Evolutionary conservation across 2,797 vertebrate species (phyloP).

Genomic region (Falco berigora): DNA sequence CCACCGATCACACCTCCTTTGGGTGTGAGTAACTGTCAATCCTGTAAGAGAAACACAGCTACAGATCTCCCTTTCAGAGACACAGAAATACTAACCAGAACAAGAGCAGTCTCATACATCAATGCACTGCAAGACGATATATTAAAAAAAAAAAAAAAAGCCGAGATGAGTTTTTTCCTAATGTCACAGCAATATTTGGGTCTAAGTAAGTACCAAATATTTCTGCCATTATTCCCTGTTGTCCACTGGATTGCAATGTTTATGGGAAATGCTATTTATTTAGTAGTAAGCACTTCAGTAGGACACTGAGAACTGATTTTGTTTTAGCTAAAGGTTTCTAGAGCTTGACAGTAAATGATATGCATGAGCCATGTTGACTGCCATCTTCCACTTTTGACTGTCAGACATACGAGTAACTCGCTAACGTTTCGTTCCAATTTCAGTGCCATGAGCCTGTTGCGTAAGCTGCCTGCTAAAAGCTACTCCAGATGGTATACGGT

Average conservation of each 20-base stretch:
- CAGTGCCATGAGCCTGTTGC: not conserved
- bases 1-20: not conserved
- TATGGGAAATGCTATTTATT: not conserved
- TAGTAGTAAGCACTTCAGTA: not conserved
- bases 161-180: not conserved
- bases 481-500: constrained; percentile 37
- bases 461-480: constrained; percentile 23
- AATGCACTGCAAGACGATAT: not conserved
- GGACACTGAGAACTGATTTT: not conserved
- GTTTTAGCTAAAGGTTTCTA: constrained; percentile 17
- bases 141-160: not conserved
- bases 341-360: not conserved
- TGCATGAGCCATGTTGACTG: constrained; percentile 31
- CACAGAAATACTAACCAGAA: not conserved
- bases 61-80: not conserved
- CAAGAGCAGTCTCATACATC: not conserved
- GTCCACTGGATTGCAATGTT: not conserved
- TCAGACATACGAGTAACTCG: constrained; percentile 36
- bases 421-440: constrained; percentile 17
- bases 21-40: not conserved
- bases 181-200: not conserved
- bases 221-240: not conserved
- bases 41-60: not conserved
- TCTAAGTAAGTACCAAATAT: not conserved
- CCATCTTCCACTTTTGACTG: constrained; percentile 42